A percentile compares a stretch with the other conserved stretches of the same genome.
Evolutionary conservation across 2,113 vertebrate genomes (phyloP).

Genomic region (Onychorhynchus coronatus): DNA sequence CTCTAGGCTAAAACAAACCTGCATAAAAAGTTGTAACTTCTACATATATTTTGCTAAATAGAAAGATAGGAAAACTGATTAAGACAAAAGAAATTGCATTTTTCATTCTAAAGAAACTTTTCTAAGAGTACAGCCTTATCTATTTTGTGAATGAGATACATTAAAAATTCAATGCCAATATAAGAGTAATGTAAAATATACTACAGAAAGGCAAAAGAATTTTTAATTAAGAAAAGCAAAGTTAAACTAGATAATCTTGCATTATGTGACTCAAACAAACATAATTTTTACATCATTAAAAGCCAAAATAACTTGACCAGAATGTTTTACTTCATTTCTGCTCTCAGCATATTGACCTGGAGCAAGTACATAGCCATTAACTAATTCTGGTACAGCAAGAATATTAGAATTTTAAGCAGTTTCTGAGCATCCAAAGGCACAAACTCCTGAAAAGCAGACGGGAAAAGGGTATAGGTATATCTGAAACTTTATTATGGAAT

Average conservation of each 20-base stretch:
- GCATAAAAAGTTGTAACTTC: background rate
- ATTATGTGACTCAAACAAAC: background rate
- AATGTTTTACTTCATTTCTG: background rate
- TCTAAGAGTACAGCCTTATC: background rate
- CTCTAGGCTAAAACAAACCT: background rate
- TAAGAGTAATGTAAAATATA: background rate
- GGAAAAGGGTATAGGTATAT: background rate
- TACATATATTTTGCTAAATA: background rate
- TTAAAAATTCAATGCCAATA: background rate
- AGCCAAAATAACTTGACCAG: background rate
- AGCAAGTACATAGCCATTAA: background rate
- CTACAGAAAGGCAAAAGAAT: background rate
- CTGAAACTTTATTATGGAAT: background rate
- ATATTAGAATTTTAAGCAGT: background rate
- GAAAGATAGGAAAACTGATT: background rate
- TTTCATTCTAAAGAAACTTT: background rate
- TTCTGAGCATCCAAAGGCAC: background rate
- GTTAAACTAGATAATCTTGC: background rate
- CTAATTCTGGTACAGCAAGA: background rate
- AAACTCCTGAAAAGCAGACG: background rate
- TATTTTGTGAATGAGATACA: background rate
- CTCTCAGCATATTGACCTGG: background rate
- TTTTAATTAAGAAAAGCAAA: background rate
- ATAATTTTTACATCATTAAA: background rate
- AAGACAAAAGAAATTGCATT: background rate